Base-by-base conservation (phyloP, 64 coral and sea anemone genomes). In the Platygyra sinensis region DNA sequence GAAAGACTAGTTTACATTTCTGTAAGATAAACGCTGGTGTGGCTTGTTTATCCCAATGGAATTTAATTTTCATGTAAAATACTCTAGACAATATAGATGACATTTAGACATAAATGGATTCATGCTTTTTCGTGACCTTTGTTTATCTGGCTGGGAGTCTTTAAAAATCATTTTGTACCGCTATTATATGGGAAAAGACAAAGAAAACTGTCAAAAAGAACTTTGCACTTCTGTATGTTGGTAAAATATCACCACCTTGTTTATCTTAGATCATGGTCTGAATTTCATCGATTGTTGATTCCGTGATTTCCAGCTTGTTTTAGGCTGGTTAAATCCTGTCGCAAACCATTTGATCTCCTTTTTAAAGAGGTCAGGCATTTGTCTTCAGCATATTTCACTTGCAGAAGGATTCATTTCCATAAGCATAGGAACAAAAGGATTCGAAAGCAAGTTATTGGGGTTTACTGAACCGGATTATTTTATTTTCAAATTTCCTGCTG, bases 211-310 rank as follows among this genome's bases (percentile, higher is more conserved):
- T 3, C 5, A 39, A 39, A 39, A 55, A 14, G 52, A 55, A 39
- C 2, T 39, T 39, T 39, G 38, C 38, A 39, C 52, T 55, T 55
- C 52, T 9, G 52, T 55, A 55, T 17, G 72, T 74, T 38, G 72
- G 72, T 74, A 74, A 38, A 38, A 74, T 3, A 52, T 77, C 42
- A 11, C 51, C 75, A 24, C 20, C 2, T 42, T 20, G 75, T 12
- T 52, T 77, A 77, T 77, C 75, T 42, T 42, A 77, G 36, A 77
- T 77, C 75, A 77, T 51, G 17, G 36, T 52, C 15, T 77, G 75
- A 52, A 77, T 52, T 25, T 2, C 14, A 77, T 77, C 38, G 46
- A 77, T 77, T 51, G 75, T 51, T n/a, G 75, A 4, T 77, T 1
- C 39, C 3, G 75, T 6, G 1, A 77, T 77, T 52, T 51, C 75